Percentiles rank a stretch among this genome's conserved stretches.
Conservation (phyloP, 2,888 invertebrate genomes). For the Flexamia atlantica region DNA sequence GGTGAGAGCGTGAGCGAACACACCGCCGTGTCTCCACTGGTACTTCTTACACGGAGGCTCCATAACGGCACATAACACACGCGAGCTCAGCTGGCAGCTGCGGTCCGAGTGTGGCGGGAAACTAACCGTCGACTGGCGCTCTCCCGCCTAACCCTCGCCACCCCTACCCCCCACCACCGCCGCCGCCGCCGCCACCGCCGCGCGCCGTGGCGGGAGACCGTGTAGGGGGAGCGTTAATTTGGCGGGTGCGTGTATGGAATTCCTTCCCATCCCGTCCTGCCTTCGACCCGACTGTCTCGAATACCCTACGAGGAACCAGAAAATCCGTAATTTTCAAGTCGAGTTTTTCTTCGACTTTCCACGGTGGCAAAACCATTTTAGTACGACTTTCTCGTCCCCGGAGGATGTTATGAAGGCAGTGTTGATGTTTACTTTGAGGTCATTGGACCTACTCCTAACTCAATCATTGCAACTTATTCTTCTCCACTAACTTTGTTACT, state of each 20-base stretch:
- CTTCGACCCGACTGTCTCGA: neutral
- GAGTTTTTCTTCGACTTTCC: no score
- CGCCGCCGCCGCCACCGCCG: neutral
- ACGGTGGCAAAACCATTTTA: no score
- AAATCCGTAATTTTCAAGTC: no score
- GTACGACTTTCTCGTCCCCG: neutral
- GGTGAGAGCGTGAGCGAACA: constrained; percentile 54
- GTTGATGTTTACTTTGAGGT: neutral
- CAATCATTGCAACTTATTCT: neutral
- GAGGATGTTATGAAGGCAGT: neutral
- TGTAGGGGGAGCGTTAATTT: constrained; percentile 4
- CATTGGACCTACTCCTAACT: neutral
- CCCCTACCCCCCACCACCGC: neutral
- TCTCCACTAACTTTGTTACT: no score
- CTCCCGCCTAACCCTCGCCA: constrained; percentile 2
- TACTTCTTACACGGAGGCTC: constrained; percentile 57
- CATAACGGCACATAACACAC: constrained; percentile 56
- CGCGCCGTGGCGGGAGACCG: neutral
- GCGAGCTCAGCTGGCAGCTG: constrained; percentile 11
- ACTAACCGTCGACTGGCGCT: constrained; percentile 19
- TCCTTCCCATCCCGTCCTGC: constrained; percentile 21
- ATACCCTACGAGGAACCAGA: no score
- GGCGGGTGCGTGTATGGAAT: constrained; percentile 37
- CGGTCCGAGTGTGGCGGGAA: constrained; percentile 26
- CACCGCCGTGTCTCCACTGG: constrained; percentile 56